Base-by-base conservation (phyloP, 2,888 invertebrate species). In the Apoda limacodes region DNA sequence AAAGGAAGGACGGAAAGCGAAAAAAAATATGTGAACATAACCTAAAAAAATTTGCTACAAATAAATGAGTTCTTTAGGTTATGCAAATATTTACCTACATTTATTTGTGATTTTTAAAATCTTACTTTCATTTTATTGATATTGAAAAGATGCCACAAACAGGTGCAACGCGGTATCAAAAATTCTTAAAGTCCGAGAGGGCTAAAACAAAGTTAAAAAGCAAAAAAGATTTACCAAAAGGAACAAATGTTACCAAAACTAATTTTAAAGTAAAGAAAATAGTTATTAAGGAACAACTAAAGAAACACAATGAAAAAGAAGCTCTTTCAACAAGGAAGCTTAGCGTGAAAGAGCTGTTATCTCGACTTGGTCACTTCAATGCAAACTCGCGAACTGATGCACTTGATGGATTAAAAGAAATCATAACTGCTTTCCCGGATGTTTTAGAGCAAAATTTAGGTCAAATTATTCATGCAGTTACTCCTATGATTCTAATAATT, bases 211-310 rank as follows among this genome's bases (percentile, higher is more conserved):
- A 96, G 61, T 65, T 96, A 17, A 96, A 95, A 70, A 84, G 86
- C 11, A 88, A 89, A 35, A 86, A 89, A 63, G 85, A 87, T 53
- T 65, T 96, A 29, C 91, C 92, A 0, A 95, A 93, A 76, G 93
- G 93, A 5, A 85, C 89, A 29, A 97, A 96, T 83, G 87, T 93
- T 3, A 96, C 96, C 0, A 88, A 93, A 60, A 90, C 93, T 0
- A 87, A 88, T 48, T 95, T 97, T 52, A 94, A 95, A 83, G 85
- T 94, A 0, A 90, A 90, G 52, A 92, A 93, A 55, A 94, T 97
- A 44, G 82, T 93, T 2, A 83, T 97, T 21, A 85, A 84, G 22
- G 89, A 92, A 49, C 95, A 95, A 55, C 59, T 93, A 9, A 75
- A 67, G 31, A 81, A 82, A 35, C 83, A 83, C 49, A 70, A 66